These are phyloP conservation scores for Lampris megalopsis DNA, from an alignment of 2,113 vertebrate genomes.

Conservation along the genomic window DNA sequence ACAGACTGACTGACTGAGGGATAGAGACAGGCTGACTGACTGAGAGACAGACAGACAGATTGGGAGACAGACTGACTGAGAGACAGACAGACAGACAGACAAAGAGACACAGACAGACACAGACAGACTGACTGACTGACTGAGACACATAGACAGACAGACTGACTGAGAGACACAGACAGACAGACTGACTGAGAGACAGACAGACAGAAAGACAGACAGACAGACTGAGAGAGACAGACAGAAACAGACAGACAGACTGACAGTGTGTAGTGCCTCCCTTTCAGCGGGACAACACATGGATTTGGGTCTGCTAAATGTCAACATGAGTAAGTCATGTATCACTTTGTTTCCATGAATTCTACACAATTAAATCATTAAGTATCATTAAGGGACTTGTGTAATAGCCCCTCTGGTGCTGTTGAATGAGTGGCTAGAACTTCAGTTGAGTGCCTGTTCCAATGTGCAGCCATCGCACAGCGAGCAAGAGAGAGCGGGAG, in stretches of 20 bases:
- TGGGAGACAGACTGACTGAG: too few species aligned
- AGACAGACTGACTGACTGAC: background rate
- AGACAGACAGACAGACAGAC: background rate
- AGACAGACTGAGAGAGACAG: background rate
- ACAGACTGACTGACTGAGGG: background rate
- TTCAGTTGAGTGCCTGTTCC: conserved; percentile 31
- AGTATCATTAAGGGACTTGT: conserved; percentile 77
- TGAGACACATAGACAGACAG: background rate
- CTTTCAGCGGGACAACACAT: conserved; percentile 60
- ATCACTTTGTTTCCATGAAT: conserved; percentile 79
- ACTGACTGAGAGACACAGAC: background rate
- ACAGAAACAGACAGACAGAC: too few species aligned
- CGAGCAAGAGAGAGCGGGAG: too few species aligned
- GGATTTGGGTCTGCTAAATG: conserved; percentile 72
- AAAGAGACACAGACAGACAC: background rate
- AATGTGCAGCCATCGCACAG: background rate
- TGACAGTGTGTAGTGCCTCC: conserved; percentile 21
- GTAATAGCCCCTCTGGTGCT: conserved; percentile 70
- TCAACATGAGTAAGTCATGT: conserved; percentile 75
- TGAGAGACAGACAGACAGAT: background rate
- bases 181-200: background rate
- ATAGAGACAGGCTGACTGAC: background rate
- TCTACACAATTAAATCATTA: conserved; percentile 80
- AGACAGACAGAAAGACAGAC: background rate
- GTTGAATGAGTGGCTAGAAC: conserved; percentile 29